Base-by-base conservation (phyloP, 1,140 invertebrate genomes). In the Ctenoplectra terminalis region DNA sequence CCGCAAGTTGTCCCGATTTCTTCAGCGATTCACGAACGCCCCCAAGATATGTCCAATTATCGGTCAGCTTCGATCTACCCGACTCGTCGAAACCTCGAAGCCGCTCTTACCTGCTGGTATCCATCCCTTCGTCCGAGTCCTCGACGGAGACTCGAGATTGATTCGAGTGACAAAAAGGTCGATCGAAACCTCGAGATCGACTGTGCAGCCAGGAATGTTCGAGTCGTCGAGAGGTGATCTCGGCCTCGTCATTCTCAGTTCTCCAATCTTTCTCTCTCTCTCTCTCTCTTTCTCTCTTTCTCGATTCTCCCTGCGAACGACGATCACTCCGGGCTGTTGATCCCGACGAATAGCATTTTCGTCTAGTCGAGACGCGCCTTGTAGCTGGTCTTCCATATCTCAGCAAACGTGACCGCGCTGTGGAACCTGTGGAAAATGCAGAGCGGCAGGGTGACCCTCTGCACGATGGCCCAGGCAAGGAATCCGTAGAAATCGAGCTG, bases 351-450 rank as follows among this genome's bases (percentile, higher is more conserved):
- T 52, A 52, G 34, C 7, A 31, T 46, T 40, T 13, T 50, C 66
- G 52, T 60, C 40, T 96, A 97, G 94, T 97, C 97, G 90, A 97
- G 94, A 83, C 97, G 96, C 82, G 97, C 96, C 95, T 98, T 98
- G 95, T 99, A 99, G 91, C 98, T 98, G 85, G 98, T 99, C 94
- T 99, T 99, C 98, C 99, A 99, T 81, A 99, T 99, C 94, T 99
- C 98, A 84, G 98, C 98, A 82, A 99, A 96, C 94, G 98, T 99
- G 37, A 99, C 98, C 31, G 98, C 98, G 48, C 98, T 99, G 94
- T 99, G 98, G 96, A 99, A 99, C 83, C 98, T 96, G 94, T 98
- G 97, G 96, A 99, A 99, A 92, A 99, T 99, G 95, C 98, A 98
- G 64, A 99, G 96, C 15, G 99, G 99, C 61, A 99, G 94, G 87